Base-by-base conservation (phyloP, 1,140 invertebrate species). In the Drosophila subpulchrella region DNA sequence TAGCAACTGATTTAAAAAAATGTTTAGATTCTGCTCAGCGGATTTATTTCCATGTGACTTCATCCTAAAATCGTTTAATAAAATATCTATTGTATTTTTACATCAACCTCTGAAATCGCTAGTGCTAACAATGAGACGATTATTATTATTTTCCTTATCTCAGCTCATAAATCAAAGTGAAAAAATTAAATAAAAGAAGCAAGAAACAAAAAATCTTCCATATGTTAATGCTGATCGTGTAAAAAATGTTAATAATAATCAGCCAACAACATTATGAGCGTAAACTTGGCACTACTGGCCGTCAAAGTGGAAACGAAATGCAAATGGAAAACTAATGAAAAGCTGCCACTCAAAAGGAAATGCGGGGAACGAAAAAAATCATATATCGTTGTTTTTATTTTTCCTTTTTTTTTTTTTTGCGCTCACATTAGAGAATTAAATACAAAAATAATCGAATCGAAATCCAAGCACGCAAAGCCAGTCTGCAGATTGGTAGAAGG, bases 251-350 rank as follows among this genome's bases (percentile, higher is more conserved):
- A 48, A 55, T 68, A 34, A 20, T 50, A 68, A 67, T 59, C 47
- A 58, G 46, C 44, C 38, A 60, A 17, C 32, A 6, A 12, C 51
- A 57, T 38, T 27, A 32, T 34, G 15, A 15, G 36, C 34, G 48
- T 81, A 77, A 74, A 82, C 81, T 84, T 84, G 81, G 76, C 76
- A 82, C 79, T 83, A 83, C 63, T 83, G 76, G 41, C 80, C 76
- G 73, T 59, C 74, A 77, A 79, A 44, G 65, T 60, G 60, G 15
- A 46, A 67, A 55, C 34, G 67, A 66, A 67, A 72, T 67, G 24
- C 34, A 73, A 70, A 78, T 67, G 41, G 50, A 58, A 55, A 68
- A 30, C 51, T 46, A 65, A 78, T 60, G 15, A 63, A 72, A 76
- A 72, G 38, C 48, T 38, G 27, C 48, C 32, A 44, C 39, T 36